Percentiles rank a stretch among this genome's conserved stretches.
These are phyloP conservation scores for Drosophila pseudotakahashii DNA, from an alignment of 2,888 invertebrate genomes.

Conservation along the genomic window DNA sequence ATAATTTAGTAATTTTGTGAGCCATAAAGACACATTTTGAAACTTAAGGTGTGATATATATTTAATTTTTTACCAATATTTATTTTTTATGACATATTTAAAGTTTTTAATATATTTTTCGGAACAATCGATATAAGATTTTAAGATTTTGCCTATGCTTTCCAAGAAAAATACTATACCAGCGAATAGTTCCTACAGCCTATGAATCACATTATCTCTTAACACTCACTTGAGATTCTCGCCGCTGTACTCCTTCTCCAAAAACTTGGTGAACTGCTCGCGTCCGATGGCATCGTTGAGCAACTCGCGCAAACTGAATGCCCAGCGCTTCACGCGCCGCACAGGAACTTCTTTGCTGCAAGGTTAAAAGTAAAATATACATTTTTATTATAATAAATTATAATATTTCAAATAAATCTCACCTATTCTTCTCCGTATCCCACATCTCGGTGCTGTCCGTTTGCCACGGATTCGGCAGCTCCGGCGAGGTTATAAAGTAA, in stretches of 20 bases:
- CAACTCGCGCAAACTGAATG: conserved; percentile 97
- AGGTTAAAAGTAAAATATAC: background rate
- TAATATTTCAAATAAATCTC: conserved; percentile 51
- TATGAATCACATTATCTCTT: too few relatives aligned
- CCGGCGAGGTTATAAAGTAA: conserved; percentile 95
- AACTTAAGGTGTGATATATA: too few relatives aligned
- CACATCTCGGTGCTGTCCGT: conserved; percentile 97
- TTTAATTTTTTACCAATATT: too few relatives aligned
- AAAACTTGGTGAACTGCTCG: conserved; percentile 97
- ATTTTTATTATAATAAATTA: background rate
- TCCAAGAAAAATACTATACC: too few relatives aligned
- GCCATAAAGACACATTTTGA: too few relatives aligned
- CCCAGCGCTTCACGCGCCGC: conserved; percentile 97
- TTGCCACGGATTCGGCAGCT: conserved; percentile 98
- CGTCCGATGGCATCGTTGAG: conserved; percentile 97
- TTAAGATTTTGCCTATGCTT: too few relatives aligned
- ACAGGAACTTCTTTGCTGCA: conserved; percentile 95
- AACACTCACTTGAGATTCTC: conserved; percentile 96
- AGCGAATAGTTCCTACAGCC: too few relatives aligned
- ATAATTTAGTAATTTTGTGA: too few relatives aligned
- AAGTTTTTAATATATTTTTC: too few relatives aligned
- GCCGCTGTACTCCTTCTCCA: conserved; percentile 99
- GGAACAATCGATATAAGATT: too few relatives aligned
- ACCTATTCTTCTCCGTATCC: conserved; percentile 98
- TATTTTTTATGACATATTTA: too few relatives aligned